Percentiles rank a stretch among this genome's conserved stretches.
Evolutionary conservation across 2,888 invertebrate species (phyloP).

Genomic region (Brachynemurus nebulosus): DNA sequence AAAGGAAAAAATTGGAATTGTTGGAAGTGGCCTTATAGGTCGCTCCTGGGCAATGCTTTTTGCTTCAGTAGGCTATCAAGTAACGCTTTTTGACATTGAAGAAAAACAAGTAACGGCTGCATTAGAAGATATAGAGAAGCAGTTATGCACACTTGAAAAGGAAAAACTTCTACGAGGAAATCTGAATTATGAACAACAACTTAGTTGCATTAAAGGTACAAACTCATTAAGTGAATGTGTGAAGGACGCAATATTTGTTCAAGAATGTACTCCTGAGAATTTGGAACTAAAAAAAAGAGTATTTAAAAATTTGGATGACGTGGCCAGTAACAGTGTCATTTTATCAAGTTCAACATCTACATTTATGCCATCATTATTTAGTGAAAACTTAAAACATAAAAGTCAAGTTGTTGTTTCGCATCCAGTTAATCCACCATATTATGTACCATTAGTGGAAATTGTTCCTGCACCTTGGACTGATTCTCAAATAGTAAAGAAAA

Average conservation of each 20-base stretch:
- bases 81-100: conserved; percentile 72
- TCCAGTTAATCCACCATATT: conserved; percentile 95
- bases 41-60: conserved; percentile 96
- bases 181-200: conserved; percentile 61
- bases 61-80: conserved; percentile 81
- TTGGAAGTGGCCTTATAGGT: conserved; percentile 78
- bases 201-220: conserved; percentile 59
- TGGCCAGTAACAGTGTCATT: conserved; percentile 63
- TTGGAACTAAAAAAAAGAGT: conserved; percentile 72
- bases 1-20: conserved; percentile 4
- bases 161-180: conserved; percentile 62
- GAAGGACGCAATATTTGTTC: conserved; percentile 64
- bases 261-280: conserved; percentile 90
- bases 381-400: conserved; percentile 60
- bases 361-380: conserved; percentile 76
- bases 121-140: conserved; percentile 54
- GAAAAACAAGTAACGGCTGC: conserved; percentile 61
- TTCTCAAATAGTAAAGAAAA: conserved; percentile 55
- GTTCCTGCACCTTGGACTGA: conserved; percentile 92
- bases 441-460: conserved; percentile 86
- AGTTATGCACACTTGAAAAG: conserved; percentile 54
- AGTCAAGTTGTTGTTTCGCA: conserved; percentile 70
- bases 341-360: conserved; percentile 90
- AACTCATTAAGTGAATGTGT: conserved; percentile 54
- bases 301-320: conserved; percentile 60